Percentiles rank a stretch among this genome's conserved stretches.
Evolutionary conservation across 2,113 vertebrate genomes (phyloP).

Genomic region (Sus scrofa): DNA sequence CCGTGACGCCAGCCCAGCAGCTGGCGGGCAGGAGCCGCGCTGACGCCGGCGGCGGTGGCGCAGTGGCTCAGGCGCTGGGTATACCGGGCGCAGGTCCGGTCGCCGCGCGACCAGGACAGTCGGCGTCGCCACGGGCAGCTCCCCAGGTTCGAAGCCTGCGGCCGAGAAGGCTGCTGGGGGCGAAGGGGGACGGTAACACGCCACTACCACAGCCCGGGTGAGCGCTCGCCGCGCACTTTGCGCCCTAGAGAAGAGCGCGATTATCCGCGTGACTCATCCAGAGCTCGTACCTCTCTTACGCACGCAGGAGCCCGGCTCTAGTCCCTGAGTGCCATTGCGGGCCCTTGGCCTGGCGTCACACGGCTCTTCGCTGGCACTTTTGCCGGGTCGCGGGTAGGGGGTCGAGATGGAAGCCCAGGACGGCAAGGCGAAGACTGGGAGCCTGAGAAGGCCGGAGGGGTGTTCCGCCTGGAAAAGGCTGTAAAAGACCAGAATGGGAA

Average conservation of each 20-base stretch:
- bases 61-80: background rate
- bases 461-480: background rate
- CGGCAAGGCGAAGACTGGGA: background rate
- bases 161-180: background rate
- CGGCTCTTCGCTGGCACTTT: background rate
- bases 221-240: background rate
- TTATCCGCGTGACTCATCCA: conserved; percentile 74
- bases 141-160: background rate
- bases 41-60: conserved; percentile 81
- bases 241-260: conserved; percentile 43
- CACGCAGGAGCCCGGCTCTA: conserved; percentile 3
- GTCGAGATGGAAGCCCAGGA: background rate
- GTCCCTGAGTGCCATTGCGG: conserved; percentile 54
- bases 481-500: background rate
- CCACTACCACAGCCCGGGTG: background rate
- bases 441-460: background rate
- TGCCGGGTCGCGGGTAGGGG: background rate
- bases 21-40: conserved; percentile 84
- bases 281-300: background rate
- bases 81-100: background rate
- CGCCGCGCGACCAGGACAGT: background rate
- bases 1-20: conserved; percentile 86
- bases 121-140: background rate
- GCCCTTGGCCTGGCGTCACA: background rate
- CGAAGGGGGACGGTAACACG: background rate